Evolutionary conservation across 2,797 vertebrate genomes (phyloP).

Genomic region (Ctenochaetus hawaiiensis): DNA sequence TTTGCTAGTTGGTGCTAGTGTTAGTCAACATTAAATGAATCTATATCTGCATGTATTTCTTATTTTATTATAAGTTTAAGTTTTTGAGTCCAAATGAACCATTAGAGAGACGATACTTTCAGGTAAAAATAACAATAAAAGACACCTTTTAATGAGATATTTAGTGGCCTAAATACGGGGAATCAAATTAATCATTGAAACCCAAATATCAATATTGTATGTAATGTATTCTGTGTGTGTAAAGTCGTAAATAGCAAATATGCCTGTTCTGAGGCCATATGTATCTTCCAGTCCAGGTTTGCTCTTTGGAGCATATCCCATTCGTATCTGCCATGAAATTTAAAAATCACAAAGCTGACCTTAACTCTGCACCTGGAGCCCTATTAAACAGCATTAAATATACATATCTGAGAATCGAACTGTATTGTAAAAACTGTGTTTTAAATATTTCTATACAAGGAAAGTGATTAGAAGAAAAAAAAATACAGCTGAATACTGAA

Average conservation of each 20-base stretch:
- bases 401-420: constrained; percentile 38
- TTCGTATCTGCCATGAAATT: constrained; percentile 55
- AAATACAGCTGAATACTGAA: background rate
- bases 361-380: constrained; percentile 55
- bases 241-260: constrained; percentile 30
- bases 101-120: constrained; percentile 33
- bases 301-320: constrained; percentile 26
- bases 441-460: constrained; percentile 30
- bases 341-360: constrained; percentile 53
- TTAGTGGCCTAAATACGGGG: constrained; percentile 51
- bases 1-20: constrained; percentile 11
- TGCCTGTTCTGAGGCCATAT: constrained; percentile 15
- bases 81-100: background rate
- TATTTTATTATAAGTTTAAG: constrained; percentile 3
- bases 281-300: constrained; percentile 44
- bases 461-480: background rate
- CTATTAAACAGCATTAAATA: constrained; percentile 32
- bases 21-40: constrained; percentile 22
- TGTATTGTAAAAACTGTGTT: constrained; percentile 32
- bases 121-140: constrained; percentile 33
- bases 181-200: constrained; percentile 62
- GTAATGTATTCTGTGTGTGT: constrained; percentile 23
- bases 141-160: constrained; percentile 31
- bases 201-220: constrained; percentile 29
- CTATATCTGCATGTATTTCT: constrained; percentile 24